These are phyloP conservation scores for Nannobrachium achirus DNA, from an alignment of 2,113 vertebrate genomes.

Conservation along the genomic window DNA sequence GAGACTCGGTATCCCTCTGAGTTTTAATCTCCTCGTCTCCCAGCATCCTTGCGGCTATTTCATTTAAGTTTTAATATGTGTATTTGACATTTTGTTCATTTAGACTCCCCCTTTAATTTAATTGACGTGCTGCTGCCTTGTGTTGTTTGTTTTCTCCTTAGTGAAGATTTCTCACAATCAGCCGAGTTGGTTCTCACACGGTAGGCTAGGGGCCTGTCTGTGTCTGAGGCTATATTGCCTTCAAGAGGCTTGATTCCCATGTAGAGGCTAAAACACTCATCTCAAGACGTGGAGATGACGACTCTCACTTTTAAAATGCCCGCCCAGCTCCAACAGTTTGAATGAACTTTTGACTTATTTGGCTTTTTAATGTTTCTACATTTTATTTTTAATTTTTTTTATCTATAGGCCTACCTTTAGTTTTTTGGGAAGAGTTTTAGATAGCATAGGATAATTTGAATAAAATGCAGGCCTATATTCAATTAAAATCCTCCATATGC, in stretches of 20 bases:
- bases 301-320: too few species aligned
- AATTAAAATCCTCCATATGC: too few species aligned
- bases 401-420: too few species aligned
- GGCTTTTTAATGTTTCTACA: too few species aligned
- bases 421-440: too few species aligned
- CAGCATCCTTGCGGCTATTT: slow-evolving; percentile 77
- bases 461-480: too few species aligned
- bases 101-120: slow-evolving; percentile 71
- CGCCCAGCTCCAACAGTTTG: too few species aligned
- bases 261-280: slow-evolving; percentile 5
- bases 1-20: slow-evolving; percentile 69
- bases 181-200: not conserved
- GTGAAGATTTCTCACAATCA: slow-evolving; percentile 50
- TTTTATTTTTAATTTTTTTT: too few species aligned
- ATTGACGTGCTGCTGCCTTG: slow-evolving; percentile 72
- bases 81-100: slow-evolving; percentile 81
- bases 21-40: slow-evolving; percentile 78
- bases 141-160: slow-evolving; percentile 65
- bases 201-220: not conserved
- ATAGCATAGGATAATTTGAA: too few species aligned
- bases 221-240: not conserved
- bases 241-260: not conserved
- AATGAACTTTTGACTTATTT: too few species aligned
- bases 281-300: too few species aligned
- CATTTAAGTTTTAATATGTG: slow-evolving; percentile 82